A percentile compares a stretch with the other conserved stretches of the same genome.
These are phyloP conservation scores for Archips xylosteana DNA, from an alignment of 2,888 invertebrate genomes.

Conservation along the genomic window DNA sequence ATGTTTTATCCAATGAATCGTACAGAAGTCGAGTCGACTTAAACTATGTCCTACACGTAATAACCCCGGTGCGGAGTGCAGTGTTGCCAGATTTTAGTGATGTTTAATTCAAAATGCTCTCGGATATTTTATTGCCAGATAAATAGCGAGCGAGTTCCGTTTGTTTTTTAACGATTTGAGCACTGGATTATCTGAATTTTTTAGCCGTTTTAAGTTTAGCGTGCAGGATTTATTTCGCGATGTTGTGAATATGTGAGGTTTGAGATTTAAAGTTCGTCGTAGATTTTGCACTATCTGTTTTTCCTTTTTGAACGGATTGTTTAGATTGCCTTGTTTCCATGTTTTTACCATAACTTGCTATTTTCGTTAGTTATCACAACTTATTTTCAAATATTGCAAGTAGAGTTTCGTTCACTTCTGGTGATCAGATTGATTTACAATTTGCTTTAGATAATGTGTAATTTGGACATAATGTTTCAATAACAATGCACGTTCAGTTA, in stretches of 20 bases:
- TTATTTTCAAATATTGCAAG: no score
- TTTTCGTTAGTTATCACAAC: no score
- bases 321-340: not conserved
- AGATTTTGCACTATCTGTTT: not conserved
- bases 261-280: not conserved
- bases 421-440: no score
- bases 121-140: constrained; percentile 32
- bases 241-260: not conserved
- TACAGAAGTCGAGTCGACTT: not conserved
- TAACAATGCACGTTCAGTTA: no score
- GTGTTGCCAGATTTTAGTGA: constrained; percentile 39
- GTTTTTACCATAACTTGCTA: no score
- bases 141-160: constrained; percentile 10
- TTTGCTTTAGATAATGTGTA: no score
- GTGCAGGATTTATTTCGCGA: not conserved
- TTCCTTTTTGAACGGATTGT: not conserved
- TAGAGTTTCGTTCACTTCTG: no score
- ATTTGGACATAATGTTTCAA: no score
- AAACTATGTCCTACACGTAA: constrained; percentile 1
- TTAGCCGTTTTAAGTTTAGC: constrained; percentile 10
- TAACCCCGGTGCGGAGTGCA: constrained; percentile 26
- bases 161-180: constrained; percentile 32
- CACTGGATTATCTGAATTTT: constrained; percentile 7
- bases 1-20: not conserved
- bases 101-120: constrained; percentile 33